phyloP scores from a whole-genome alignment of 2,113 vertebrate genomes.

The Polyodon spathula region DNA sequence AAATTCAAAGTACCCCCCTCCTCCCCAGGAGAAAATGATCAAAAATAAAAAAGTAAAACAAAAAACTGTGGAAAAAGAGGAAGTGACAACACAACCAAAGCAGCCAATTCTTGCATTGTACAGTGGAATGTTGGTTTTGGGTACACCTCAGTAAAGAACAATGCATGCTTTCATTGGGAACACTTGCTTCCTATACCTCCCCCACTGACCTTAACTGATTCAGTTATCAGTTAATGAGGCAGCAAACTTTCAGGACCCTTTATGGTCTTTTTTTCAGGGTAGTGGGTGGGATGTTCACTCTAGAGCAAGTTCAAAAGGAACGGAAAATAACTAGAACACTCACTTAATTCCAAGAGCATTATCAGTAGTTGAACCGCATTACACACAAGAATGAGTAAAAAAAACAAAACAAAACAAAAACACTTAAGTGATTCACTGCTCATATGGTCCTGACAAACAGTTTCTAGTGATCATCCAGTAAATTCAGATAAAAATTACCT shows the following conservation, averaged over 20 bases:
- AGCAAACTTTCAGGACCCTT: background rate
- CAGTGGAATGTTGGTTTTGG: too few species aligned
- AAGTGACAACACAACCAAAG: too few species aligned
- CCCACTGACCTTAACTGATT: background rate
- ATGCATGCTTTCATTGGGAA: background rate
- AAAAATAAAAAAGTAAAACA: too few species aligned
- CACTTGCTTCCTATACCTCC: background rate
- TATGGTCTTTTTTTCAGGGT: background rate
- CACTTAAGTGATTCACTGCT: background rate
- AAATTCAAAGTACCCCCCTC: too few species aligned
- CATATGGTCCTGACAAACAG: background rate
- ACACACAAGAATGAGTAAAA: background rate
- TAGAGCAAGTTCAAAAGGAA: background rate
- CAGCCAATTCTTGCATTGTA: too few species aligned
- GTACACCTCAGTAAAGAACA: background rate
- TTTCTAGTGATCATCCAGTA: background rate
- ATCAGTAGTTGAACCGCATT: background rate
- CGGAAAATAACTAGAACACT: background rate
- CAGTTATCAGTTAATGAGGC: background rate
- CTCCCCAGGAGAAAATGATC: too few species aligned
- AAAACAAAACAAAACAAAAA: background rate
- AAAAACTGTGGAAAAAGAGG: too few species aligned
- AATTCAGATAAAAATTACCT: too few species aligned
- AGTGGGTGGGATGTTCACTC: background rate
- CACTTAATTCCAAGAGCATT: background rate